A percentile compares a stretch with the other conserved stretches of the same genome.
Evolutionary conservation across 2,797 vertebrate genomes (phyloP).

Genomic region (Liasis olivaceus): DNA sequence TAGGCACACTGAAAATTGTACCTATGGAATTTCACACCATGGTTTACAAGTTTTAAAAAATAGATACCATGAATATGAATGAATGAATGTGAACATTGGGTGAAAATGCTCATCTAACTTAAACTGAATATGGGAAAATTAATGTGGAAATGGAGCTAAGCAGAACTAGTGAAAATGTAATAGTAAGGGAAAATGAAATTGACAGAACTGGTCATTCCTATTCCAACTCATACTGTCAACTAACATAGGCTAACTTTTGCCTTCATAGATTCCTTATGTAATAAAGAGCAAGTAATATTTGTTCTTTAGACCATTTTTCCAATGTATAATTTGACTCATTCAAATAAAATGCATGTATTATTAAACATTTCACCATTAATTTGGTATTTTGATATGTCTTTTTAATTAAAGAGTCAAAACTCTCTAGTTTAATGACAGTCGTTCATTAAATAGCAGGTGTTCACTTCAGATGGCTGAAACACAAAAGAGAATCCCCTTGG

Average conservation of each 20-base stretch:
- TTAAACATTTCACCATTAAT: neutral
- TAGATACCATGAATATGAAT: no score
- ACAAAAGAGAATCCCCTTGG: neutral
- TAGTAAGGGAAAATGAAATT: no score
- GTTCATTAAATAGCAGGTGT: rapidly evolving
- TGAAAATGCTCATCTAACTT: no score
- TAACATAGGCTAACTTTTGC: neutral
- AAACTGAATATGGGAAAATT: no score
- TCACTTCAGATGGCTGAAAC: constrained; percentile 9
- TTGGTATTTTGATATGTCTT: neutral
- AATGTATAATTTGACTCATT: neutral
- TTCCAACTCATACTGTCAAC: no score
- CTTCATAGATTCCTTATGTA: neutral
- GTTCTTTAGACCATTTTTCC: neutral
- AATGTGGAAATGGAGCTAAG: no score
- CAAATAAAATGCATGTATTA: constrained; percentile 6
- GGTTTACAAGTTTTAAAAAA: no score
- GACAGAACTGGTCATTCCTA: no score
- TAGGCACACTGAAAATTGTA: no score
- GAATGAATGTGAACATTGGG: no score
- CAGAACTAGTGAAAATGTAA: no score
- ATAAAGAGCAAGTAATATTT: neutral
- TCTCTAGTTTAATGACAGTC: neutral
- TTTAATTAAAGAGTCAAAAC: neutral
- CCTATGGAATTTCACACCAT: no score